phyloP scores from a whole-genome alignment of 2,113 vertebrate species.

The Antechinus flavipes region DNA sequence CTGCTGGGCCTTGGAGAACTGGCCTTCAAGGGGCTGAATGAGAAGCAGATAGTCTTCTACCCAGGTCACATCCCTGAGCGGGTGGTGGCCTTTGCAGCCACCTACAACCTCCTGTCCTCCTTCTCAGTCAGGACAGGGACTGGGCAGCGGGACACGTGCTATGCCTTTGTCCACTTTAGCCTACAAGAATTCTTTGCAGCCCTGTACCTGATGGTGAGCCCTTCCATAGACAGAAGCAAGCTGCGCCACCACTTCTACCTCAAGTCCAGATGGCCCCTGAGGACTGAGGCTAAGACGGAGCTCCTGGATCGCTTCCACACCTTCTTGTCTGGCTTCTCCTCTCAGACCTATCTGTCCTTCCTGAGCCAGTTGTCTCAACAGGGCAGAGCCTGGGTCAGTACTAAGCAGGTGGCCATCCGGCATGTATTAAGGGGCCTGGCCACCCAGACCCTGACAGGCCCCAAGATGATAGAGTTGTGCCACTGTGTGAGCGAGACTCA shows the following conservation, averaged over 20 bases:
- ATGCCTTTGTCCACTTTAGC: slow-evolving; percentile 91
- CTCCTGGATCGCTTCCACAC: slow-evolving; percentile 89
- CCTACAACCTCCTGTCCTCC: slow-evolving; percentile 84
- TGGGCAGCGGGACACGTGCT: slow-evolving; percentile 77
- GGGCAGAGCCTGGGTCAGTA: slow-evolving; percentile 79
- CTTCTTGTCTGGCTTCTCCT: slow-evolving; percentile 91
- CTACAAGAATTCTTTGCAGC: slow-evolving; percentile 94
- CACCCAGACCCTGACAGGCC: slow-evolving; percentile 87
- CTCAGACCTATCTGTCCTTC: slow-evolving; percentile 81
- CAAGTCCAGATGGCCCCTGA: slow-evolving; percentile 90
- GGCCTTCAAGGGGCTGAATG: slow-evolving; percentile 88
- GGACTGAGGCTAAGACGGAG: slow-evolving; percentile 83
- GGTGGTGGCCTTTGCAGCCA: slow-evolving; percentile 84
- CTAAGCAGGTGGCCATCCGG: slow-evolving; percentile 84
- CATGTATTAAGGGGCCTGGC: slow-evolving; percentile 84
- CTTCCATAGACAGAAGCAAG: slow-evolving; percentile 75
- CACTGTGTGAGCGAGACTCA: slow-evolving; percentile 90
- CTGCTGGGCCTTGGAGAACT: slow-evolving; percentile 86
- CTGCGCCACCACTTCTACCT: slow-evolving; percentile 88
- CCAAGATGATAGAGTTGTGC: slow-evolving; percentile 92
- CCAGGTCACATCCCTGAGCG: slow-evolving; percentile 80
- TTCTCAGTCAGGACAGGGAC: slow-evolving; percentile 83
- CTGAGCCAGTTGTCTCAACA: slow-evolving; percentile 81
- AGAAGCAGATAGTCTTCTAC: slow-evolving; percentile 87
- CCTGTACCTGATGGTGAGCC: slow-evolving; percentile 89